Evolutionary conservation across 2,888 invertebrate species (phyloP), one percentile per base, ranked within the genome.

Genomic region (Fabriciana adippe): DNA sequence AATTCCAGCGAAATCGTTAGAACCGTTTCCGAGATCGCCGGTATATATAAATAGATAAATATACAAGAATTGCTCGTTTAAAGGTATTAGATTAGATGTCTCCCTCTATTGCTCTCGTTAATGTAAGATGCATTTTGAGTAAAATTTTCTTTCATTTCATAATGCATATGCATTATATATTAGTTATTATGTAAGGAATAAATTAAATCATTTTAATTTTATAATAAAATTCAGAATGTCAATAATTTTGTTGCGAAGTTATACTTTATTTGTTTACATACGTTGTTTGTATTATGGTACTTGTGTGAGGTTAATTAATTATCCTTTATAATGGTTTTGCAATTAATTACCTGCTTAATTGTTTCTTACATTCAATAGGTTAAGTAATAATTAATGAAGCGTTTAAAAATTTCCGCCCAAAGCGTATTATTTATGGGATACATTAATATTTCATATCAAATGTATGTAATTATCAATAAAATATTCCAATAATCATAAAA

Each of bases 231-330:
- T 41, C 2, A 41, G 2, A 41, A 41, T 35, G 8, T 8, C 35
- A 35, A 35, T 35, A 11, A 35, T 11, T 41, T 41, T 2, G n/a
- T 48, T 48, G 21, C 13, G n/a, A 57, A 57, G 47, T 15, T n/a
- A 26, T 57, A 15, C 35, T 64, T 56, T 60, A 35, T 67, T 64
- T 51, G 14, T 56, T 2, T 2, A 8, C 35, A 18, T 56, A 31
- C 53, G 53, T 54, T 51, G 51, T 62, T 63, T 55, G 31, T n/a
- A 47, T 54, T 55, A 59, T 55, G 54, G 41, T 64, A 64, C 64
- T 68, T 66, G 66, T 64, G 71, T 64, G 50, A 68, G 64, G 55
- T 57, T 62, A 62, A 57, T 67, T 66, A 67, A 61, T 67, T 66
- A 67, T 71, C 66, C 64, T 64, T 57, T 69, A 57, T 63, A 64